phyloP scores from a whole-genome alignment of 2,113 vertebrate genomes.

The Ptyas mucosa region DNA sequence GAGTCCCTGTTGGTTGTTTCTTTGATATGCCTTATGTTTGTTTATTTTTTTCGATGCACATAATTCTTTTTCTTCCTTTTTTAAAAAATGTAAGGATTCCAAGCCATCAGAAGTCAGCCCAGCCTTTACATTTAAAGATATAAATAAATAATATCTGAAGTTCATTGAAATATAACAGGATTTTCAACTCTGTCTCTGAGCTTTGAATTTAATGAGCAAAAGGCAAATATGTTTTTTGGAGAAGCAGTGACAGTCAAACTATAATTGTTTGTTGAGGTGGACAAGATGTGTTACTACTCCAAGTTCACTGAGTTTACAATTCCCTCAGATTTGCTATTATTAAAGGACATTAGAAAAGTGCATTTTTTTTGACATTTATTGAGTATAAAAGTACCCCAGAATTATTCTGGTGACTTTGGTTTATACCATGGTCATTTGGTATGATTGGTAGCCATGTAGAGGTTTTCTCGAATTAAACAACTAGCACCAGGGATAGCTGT shows the following conservation, averaged over 20 bases:
- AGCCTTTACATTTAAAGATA: neutral
- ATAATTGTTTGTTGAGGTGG: neutral
- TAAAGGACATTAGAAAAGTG: neutral
- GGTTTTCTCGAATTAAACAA: neutral
- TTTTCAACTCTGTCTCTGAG: neutral
- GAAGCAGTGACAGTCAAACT: neutral
- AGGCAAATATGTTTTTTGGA: neutral
- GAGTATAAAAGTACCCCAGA: neutral
- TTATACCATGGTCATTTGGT: neutral
- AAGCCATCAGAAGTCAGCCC: neutral
- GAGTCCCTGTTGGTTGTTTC: neutral
- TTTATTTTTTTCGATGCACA: neutral
- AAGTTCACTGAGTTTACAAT: neutral
- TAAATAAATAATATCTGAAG: neutral
- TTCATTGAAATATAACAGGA: neutral
- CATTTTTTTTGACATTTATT: neutral
- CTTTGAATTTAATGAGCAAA: neutral
- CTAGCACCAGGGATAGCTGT: neutral
- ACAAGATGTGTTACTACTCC: neutral
- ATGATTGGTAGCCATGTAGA: neutral
- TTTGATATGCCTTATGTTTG: neutral
- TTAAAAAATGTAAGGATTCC: neutral
- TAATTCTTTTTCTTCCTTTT: neutral
- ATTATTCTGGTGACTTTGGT: neutral
- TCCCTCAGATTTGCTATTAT: fast-evolving